These are phyloP conservation scores for Zaprionus lineosus DNA, from an alignment of 2,888 invertebrate species.

Conservation along the genomic window DNA sequence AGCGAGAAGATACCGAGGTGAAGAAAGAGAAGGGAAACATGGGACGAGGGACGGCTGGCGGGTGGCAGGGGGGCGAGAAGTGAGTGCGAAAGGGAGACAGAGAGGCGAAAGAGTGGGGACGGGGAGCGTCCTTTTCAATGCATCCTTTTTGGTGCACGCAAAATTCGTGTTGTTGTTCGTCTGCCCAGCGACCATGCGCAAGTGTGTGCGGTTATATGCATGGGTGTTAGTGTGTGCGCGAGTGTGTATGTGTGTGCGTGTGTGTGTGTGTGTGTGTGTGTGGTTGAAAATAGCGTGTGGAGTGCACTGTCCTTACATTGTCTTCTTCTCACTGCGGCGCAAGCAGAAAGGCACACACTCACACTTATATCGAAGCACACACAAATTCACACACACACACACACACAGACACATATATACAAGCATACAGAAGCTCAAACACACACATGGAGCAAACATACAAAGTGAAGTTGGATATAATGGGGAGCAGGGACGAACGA, in stretches of 20 bases:
- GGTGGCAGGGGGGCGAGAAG: no score
- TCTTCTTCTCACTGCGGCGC: conserved; percentile 45
- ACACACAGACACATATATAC: conserved; percentile 2
- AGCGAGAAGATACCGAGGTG: not conserved
- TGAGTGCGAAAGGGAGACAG: not conserved
- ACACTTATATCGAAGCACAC: conserved; percentile 2
- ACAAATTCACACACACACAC: not conserved
- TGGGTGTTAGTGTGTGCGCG: conserved; percentile 17
- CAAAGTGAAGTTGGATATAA: not conserved
- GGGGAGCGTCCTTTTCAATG: conserved; percentile 62
- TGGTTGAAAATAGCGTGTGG: conserved; percentile 61
- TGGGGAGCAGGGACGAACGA: not conserved
- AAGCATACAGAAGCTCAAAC: not conserved
- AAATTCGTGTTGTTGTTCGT: conserved; percentile 52
- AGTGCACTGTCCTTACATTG: conserved; percentile 73
- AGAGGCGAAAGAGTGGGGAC: conserved; percentile 36
- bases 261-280: conserved; percentile 31
- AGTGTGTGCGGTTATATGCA: conserved; percentile 23
- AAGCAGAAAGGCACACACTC: conserved; percentile 13
- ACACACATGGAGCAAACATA: not conserved
- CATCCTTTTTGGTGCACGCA: conserved; percentile 72
- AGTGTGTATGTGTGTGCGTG: conserved; percentile 21
- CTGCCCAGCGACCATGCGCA: conserved; percentile 32
- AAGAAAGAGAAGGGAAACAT: not conserved
- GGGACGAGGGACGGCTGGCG: no score